Conservation (phyloP, 2,888 invertebrate species). For the Eulithis prunata region DNA sequence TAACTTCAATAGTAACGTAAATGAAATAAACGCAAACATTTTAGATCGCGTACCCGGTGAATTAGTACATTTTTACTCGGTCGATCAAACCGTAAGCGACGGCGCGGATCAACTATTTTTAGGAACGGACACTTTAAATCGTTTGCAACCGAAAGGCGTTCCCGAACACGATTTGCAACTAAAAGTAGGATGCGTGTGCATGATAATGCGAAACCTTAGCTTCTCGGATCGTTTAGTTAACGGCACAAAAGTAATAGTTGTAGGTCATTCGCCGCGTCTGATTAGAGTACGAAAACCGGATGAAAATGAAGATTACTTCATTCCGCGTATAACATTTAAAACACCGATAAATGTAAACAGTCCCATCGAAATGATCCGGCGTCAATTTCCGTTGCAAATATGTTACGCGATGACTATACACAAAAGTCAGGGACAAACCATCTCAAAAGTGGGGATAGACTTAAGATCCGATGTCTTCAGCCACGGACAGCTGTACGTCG, state of each 20-base stretch:
- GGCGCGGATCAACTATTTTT: conserved; percentile 8
- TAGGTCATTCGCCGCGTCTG: conserved; percentile 7
- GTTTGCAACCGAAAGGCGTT: conserved; percentile 6
- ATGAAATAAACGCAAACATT: conserved; percentile 8
- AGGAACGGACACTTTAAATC: conserved; percentile 10
- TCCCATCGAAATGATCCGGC: conserved; percentile 19
- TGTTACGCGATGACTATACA: conserved; percentile 26
- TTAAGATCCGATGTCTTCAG: conserved; percentile 12
- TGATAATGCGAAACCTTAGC: too few species aligned
- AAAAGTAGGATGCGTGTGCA: conserved; percentile 14
- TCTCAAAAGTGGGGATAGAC: conserved; percentile 14
- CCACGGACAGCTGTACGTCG: conserved; percentile 7
- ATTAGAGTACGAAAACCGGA: conserved; percentile 10
- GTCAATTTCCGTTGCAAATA: conserved; percentile 22
- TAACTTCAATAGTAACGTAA: conserved; percentile 4
- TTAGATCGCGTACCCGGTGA: conserved; percentile 8
- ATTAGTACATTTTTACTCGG: conserved; percentile 5
- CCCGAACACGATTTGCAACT: conserved; percentile 8
- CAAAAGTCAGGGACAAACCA: conserved; percentile 22
- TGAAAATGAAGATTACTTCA: neutral
- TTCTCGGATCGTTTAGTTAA: too few species aligned
- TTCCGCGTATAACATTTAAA: conserved; percentile 16
- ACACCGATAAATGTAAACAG: neutral
- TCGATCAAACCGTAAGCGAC: conserved; percentile 5
- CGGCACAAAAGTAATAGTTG: conserved; percentile 17